Evolutionary conservation across 1,140 invertebrate genomes (phyloP), one percentile per base, ranked within the genome.

Genomic region (Rhagoletis zephyria): DNA sequence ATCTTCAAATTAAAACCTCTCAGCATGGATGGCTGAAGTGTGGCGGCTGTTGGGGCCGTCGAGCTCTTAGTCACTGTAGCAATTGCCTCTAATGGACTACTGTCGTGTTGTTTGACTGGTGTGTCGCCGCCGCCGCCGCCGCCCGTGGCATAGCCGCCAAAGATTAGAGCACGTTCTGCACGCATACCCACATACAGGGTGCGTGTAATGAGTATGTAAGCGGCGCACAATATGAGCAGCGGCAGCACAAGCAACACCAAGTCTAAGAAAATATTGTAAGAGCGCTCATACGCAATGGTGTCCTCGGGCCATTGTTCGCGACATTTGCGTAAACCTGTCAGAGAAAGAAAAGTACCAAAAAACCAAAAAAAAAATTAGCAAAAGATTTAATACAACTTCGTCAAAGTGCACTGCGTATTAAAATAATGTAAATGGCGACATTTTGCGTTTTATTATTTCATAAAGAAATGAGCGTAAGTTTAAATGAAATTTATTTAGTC

Each of bases 191-290:
- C 94, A 94, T 96, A 96, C 0, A 96, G 93, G 88, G 96, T 96
- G 61, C 94, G 94, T 1, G 95, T 95, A 67, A 97, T 97, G 12
- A 96, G 93, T 40, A 94, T 96, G 90, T 97, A 97, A 4, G 96
- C 96, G 45, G 96, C 94, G 0, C 94, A 95, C 94, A 98, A 96
- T 81, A 97, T 95, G 63, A 96, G 90, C 87, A 97, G 93, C 0
- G 97, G 97, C 9, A 97, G 90, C 1, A 97, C 93, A 2, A 97
- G 94, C 2, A 97, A 93, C 4, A 95, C 94, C 0, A 95, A 94
- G 89, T 97, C 96, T 89, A 97, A 93, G 85, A 96, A 95, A 4
- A 97, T 92, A 90, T 96, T 97, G 93, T 96, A 97, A 0, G 94
- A 94, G 70, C 95, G 94, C 90, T 97, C 96, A 86, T 93, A 93